phyloP scores from a whole-genome alignment of 1,140 invertebrate species.

The Dufourea novaeangliae region DNA sequence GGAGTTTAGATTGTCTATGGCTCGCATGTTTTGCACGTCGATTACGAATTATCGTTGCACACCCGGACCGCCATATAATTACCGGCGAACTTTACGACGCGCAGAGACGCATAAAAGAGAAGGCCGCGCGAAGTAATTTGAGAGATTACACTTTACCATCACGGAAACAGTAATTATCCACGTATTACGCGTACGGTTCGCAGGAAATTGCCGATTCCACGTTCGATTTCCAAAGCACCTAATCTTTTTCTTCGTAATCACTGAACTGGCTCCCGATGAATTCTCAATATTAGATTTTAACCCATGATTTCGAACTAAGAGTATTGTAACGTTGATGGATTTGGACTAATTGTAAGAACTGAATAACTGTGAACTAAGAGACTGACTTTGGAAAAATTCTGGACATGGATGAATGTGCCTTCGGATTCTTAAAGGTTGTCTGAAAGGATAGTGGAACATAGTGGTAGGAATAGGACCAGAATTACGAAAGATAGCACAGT shows the following conservation, averaged over 20 bases:
- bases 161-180: conserved; percentile 6
- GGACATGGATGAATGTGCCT: too few relatives aligned
- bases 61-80: conserved; percentile 19
- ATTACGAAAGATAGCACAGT: too few relatives aligned
- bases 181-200: not conserved
- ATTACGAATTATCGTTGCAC: conserved; percentile 30
- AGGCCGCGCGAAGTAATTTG: conserved; percentile 10
- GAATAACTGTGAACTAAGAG: too few relatives aligned
- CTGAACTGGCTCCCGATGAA: not conserved
- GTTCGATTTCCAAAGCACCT: conserved; percentile 4
- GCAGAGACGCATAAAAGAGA: conserved; percentile 4
- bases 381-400: too few relatives aligned
- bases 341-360: too few relatives aligned
- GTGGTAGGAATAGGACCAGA: too few relatives aligned
- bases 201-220: conserved; percentile 1
- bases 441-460: too few relatives aligned
- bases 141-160: conserved; percentile 16
- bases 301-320: too few relatives aligned
- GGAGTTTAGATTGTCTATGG: not conserved
- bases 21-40: conserved; percentile 2
- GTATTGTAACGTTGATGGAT: too few relatives aligned
- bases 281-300: not conserved
- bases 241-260: conserved; percentile 7
- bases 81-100: conserved; percentile 20
- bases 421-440: too few relatives aligned